Conservation (phyloP, 2,888 invertebrate species). For the Leptinotarsa rubiginosa region DNA sequence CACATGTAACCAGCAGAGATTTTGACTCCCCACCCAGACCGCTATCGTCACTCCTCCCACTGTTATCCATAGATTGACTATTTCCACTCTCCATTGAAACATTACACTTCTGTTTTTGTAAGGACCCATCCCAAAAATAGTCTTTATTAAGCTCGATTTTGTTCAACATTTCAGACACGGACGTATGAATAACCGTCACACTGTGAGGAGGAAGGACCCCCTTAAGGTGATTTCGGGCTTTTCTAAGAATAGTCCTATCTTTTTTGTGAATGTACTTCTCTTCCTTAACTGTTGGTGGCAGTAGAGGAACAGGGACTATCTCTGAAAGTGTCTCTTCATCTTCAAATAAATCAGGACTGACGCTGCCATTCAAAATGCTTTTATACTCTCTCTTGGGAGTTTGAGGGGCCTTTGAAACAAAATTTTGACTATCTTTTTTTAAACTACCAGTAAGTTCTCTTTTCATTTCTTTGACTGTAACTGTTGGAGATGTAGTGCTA, state of each 20-base stretch:
- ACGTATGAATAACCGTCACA: conserved; percentile 75
- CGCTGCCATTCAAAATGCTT: conserved; percentile 50
- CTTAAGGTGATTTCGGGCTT: conserved; percentile 72
- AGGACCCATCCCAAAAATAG: conserved; percentile 52
- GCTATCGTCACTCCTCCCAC: conserved; percentile 43
- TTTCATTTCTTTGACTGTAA: not conserved
- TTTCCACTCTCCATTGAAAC: conserved; percentile 21
- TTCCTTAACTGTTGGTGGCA: conserved; percentile 39
- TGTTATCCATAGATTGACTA: conserved; percentile 18
- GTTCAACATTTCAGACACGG: conserved; percentile 75
- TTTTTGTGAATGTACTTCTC: conserved; percentile 56
- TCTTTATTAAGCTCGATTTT: conserved; percentile 58
- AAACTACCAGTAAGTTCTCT: not conserved
- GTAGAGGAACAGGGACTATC: conserved; percentile 21
- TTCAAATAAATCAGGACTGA: conserved; percentile 75
- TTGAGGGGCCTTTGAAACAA: not conserved
- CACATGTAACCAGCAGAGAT: conserved; percentile 59
- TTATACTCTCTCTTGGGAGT: conserved; percentile 57
- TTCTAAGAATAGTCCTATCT: conserved; percentile 64
- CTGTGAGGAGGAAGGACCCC: conserved; percentile 83
- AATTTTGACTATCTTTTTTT: not conserved
- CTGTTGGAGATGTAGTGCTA: not conserved
- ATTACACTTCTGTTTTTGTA: not conserved
- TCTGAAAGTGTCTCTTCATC: conserved; percentile 59
- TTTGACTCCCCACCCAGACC: conserved; percentile 35